Evolutionary conservation across 1,140 invertebrate genomes (phyloP).

Genomic region (Heliothis virescens): DNA sequence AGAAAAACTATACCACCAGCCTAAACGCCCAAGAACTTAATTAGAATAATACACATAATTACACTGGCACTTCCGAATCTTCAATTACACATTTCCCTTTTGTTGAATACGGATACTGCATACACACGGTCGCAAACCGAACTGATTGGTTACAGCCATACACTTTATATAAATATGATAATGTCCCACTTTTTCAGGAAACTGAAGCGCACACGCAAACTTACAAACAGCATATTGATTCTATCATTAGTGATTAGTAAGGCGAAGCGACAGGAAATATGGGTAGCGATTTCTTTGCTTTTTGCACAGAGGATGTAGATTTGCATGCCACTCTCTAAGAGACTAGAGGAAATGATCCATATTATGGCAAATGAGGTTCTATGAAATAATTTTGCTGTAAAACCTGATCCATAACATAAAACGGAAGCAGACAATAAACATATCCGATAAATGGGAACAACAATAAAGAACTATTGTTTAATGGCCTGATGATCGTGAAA

Average conservation of each 20-base stretch:
- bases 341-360: slow-evolving; percentile 12
- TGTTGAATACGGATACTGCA: background rate
- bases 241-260: slow-evolving; percentile 67
- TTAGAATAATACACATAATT: background rate
- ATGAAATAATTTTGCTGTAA: background rate
- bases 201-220: slow-evolving; percentile 64
- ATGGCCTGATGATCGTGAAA: background rate
- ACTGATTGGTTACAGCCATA: slow-evolving; percentile 56
- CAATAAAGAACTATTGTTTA: background rate
- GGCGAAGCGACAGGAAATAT: slow-evolving; percentile 66
- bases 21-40: background rate
- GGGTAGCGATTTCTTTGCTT: slow-evolving; percentile 45
- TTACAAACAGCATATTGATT: slow-evolving; percentile 54
- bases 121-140: slow-evolving; percentile 40
- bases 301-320: slow-evolving; percentile 29
- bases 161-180: slow-evolving; percentile 75
- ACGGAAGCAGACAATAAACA: too few relatives aligned
- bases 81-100: slow-evolving; percentile 25
- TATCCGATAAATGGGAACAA: background rate
- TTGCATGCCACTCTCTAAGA: background rate
- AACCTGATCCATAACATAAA: too few relatives aligned
- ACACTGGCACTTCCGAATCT: slow-evolving; percentile 31
- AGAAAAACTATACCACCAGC: background rate
- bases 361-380: background rate
- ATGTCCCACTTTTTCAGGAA: slow-evolving; percentile 79